Conservation (phyloP, 2,797 vertebrate species). For the Pangasius mekongensis region DNA sequence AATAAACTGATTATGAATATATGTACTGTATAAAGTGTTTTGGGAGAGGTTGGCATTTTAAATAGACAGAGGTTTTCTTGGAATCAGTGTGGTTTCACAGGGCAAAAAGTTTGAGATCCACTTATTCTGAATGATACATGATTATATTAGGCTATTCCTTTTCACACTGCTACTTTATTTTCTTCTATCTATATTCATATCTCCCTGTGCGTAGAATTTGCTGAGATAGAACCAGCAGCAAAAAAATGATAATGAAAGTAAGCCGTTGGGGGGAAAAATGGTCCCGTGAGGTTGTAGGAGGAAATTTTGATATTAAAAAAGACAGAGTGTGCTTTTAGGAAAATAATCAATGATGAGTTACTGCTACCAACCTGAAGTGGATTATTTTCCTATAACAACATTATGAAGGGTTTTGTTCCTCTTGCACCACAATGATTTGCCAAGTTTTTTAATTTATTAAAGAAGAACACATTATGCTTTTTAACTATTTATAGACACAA, state of each 20-base stretch:
- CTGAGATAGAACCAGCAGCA: constrained; percentile 14
- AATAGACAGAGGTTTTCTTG: neutral
- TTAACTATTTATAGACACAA: neutral
- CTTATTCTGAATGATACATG: neutral
- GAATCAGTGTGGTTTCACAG: neutral
- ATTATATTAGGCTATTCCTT: constrained; percentile 7
- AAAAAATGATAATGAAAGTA: constrained; percentile 25
- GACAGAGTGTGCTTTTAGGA: neutral
- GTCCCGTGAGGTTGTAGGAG: neutral
- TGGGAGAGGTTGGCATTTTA: neutral
- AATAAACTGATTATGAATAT: neutral
- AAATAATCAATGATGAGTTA: neutral
- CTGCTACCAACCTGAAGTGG: neutral
- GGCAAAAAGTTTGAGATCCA: neutral
- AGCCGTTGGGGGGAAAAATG: neutral
- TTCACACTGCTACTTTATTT: neutral
- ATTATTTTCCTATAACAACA: neutral
- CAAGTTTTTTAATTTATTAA: neutral
- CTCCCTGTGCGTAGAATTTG: neutral
- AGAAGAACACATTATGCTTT: neutral
- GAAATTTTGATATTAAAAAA: neutral
- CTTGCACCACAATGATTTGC: neutral
- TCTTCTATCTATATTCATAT: constrained; percentile 5
- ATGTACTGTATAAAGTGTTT: neutral
- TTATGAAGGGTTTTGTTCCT: neutral